Evolutionary conservation across 2,888 invertebrate species (phyloP), one percentile per base, ranked within the genome.

Genomic region (Silvanus unidentatus): DNA sequence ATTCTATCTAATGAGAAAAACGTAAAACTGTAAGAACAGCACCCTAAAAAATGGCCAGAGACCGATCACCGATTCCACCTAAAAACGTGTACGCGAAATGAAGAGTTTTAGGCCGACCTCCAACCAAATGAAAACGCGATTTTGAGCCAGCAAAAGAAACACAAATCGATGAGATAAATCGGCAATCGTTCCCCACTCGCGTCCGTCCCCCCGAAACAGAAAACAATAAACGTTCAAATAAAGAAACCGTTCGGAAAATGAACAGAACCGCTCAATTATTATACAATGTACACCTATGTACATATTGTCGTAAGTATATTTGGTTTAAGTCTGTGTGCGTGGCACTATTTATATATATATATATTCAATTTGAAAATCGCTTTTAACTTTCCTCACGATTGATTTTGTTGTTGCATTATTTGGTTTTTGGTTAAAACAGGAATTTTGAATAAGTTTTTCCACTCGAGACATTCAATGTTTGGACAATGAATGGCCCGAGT

Each of bases 401-500:
- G 28, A n/a, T 11, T 47, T 39, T 29, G 43, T 27, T 46, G 3
- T 3, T 22, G 3, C 4, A 12, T 32, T 9, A 32, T 42, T 42
- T 38, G 38, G 41, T 9, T 35, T 39, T 42, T 28, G 32, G 3
- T 32, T 32, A 8, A 22, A 22, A 22, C 22, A 8, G n/a, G n/a
- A n/a, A 22, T 44, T 28, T 39, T 38, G 11, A 38, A 27, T 38
- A 29, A 16, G 34, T 41, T 16, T 37, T 47, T 45, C 15, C 36
- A 64, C 71, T 71, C 72, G 71, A 63, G 66, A 59, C 68, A 68
- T 61, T 68, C 71, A 71, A 55, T 72, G 73, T 57, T 72, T 72
- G 45, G 71, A 70, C 62, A 71, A 59, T 49, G 73, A 73, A 63
- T 72, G 73, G 62, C 72, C 73, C 72, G 73, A 73, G 71, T 71